A percentile compares a stretch with the other conserved stretches of the same genome.
These are phyloP conservation scores for Eupeodes latifasciatus DNA, from an alignment of 2,888 invertebrate species.

Conservation along the genomic window DNA sequence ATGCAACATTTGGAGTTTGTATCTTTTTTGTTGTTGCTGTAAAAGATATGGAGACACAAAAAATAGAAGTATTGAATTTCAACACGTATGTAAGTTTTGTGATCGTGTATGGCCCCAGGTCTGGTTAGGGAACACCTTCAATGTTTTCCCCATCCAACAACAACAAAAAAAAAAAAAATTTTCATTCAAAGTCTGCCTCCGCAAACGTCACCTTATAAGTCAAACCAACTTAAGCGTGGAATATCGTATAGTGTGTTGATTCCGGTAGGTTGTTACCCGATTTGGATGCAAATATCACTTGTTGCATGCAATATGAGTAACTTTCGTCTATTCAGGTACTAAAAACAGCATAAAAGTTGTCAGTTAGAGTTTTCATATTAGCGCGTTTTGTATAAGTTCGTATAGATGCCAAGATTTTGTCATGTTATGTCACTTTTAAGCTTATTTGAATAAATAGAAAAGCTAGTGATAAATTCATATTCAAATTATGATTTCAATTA, in stretches of 20 bases:
- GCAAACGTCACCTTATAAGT: background rate
- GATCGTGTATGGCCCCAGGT: background rate
- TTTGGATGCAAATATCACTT: background rate
- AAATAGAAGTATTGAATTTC: constrained; percentile 14
- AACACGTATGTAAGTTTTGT: constrained; percentile 27
- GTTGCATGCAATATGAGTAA: constrained; percentile 1
- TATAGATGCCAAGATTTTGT: background rate
- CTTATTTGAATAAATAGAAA: background rate
- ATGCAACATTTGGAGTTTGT: constrained; percentile 4
- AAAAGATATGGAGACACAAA: background rate
- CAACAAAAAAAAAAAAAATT: too few species aligned
- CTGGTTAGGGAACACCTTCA: background rate
- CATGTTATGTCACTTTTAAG: background rate
- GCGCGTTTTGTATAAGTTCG: background rate
- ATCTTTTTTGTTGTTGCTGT: background rate
- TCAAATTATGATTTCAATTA: background rate
- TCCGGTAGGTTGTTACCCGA: constrained; percentile 5
- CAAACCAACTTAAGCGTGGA: background rate
- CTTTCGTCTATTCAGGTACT: background rate
- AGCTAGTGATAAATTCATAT: background rate
- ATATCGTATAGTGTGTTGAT: background rate
- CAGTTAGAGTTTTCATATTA: background rate
- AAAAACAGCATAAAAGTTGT: background rate
- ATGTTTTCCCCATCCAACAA: background rate
- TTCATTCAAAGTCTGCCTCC: background rate